phyloP scores from a whole-genome alignment of 2,888 invertebrate genomes.

The Emesis russula region DNA sequence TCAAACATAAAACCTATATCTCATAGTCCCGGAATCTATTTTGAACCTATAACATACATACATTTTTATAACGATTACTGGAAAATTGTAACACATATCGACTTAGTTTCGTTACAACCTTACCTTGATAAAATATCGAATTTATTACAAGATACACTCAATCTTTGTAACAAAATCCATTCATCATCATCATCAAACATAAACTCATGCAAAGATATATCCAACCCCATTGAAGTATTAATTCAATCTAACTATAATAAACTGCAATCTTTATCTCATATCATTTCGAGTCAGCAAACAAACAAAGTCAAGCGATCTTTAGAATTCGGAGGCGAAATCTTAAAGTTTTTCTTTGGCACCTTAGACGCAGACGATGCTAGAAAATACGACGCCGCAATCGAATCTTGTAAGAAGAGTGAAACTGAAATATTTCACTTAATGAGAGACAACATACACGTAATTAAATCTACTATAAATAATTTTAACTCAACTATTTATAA shows the following conservation, averaged over 20 bases:
- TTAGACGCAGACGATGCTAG: no score
- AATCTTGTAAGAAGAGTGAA: no score
- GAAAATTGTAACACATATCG: conserved; percentile 47
- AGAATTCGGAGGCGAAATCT: no score
- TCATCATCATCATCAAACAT: background rate
- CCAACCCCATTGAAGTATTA: conserved; percentile 57
- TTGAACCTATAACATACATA: conserved; percentile 3
- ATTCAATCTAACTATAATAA: conserved; percentile 37
- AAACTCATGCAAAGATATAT: conserved; percentile 53
- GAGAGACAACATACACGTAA: no score
- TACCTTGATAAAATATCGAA: conserved; percentile 1
- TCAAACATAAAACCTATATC: conserved; percentile 28
- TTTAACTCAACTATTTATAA: no score
- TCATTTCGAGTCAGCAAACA: background rate
- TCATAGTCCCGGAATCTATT: conserved; percentile 49
- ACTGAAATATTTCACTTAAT: no score
- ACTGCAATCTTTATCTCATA: conserved; percentile 49
- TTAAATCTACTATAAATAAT: no score
- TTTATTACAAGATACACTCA: background rate
- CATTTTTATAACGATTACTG: conserved; percentile 53
- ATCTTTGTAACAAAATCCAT: conserved; percentile 2
- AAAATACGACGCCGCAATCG: no score
- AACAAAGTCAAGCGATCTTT: no score
- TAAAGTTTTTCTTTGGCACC: no score
- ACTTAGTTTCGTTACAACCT: conserved; percentile 47